phyloP scores from a whole-genome alignment of 2,797 vertebrate genomes.

The Eremophila alpestris region DNA sequence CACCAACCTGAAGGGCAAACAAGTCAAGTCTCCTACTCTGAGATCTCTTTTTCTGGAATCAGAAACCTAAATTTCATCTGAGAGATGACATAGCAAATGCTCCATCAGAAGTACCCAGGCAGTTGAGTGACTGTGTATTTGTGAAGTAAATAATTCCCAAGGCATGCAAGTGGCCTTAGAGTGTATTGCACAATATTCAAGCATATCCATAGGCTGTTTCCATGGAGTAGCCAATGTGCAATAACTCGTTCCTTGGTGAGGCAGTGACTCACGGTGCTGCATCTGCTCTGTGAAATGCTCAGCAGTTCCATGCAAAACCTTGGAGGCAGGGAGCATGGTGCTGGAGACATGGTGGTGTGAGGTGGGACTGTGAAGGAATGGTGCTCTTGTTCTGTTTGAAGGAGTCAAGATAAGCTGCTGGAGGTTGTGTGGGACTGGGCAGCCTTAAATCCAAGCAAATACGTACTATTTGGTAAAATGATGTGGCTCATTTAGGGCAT shows the following conservation, averaged over 20 bases:
- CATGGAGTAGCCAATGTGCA: conserved; percentile 1
- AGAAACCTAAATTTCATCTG: neutral
- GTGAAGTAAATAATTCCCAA: neutral
- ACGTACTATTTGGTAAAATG: neutral
- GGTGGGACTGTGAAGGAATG: neutral
- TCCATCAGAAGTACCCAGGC: neutral
- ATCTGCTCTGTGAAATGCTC: conserved; percentile 37
- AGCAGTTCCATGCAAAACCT: neutral
- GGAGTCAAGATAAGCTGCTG: neutral
- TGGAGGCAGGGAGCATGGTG: neutral
- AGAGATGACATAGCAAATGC: neutral
- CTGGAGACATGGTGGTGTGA: neutral
- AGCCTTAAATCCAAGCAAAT: neutral
- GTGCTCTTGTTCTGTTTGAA: neutral
- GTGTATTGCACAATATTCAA: neutral
- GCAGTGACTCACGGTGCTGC: neutral
- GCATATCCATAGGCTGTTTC: neutral
- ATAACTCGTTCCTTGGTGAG: neutral
- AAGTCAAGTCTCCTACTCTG: neutral
- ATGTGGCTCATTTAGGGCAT: neutral
- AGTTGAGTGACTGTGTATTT: neutral
- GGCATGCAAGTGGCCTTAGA: neutral
- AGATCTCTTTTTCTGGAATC: neutral
- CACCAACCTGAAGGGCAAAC: neutral
- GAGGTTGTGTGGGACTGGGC: neutral